A percentile compares a stretch with the other conserved stretches of the same genome.
Evolutionary conservation across 2,888 invertebrate species (phyloP).

Genomic region (Quadroppia sp.): DNA sequence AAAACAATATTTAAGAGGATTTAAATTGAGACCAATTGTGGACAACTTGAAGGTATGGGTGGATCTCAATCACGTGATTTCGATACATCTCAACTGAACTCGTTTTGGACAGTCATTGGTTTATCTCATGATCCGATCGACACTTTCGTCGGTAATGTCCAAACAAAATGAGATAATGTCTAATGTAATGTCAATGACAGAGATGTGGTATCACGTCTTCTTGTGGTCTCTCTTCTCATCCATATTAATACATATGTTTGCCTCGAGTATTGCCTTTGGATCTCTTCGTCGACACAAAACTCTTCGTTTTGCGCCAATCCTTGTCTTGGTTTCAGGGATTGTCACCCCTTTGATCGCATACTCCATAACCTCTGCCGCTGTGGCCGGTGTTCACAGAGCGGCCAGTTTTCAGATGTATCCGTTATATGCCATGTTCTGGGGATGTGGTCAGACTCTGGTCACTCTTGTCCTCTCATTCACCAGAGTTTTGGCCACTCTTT

Average conservation of each 20-base stretch:
- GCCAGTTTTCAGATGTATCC: constrained; percentile 84
- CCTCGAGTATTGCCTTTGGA: constrained; percentile 82
- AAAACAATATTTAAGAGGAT: background rate
- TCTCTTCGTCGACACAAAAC: constrained; percentile 88
- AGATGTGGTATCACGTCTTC: constrained; percentile 97
- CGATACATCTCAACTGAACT: constrained; percentile 38
- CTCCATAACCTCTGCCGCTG: constrained; percentile 79
- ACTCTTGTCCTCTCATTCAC: constrained; percentile 88
- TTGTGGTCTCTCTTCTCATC: constrained; percentile 93
- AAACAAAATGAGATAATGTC: background rate
- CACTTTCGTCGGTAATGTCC: constrained; percentile 38
- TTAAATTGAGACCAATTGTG: background rate
- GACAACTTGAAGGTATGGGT: constrained; percentile 38
- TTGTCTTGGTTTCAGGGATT: constrained; percentile 82
- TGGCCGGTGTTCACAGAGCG: constrained; percentile 88
- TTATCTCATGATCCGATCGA: constrained; percentile 40
- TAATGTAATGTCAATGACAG: constrained; percentile 58
- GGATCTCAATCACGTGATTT: constrained; percentile 40
- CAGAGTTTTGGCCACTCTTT: constrained; percentile 84
- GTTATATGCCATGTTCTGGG: constrained; percentile 88
- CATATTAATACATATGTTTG: constrained; percentile 80
- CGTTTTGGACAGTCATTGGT: constrained; percentile 41
- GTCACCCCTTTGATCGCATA: constrained; percentile 82
- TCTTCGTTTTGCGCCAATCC: constrained; percentile 84
- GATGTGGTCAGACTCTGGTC: constrained; percentile 84